Conservation (phyloP, 2,797 vertebrate species). For the Hypotaenidia philippensis region DNA sequence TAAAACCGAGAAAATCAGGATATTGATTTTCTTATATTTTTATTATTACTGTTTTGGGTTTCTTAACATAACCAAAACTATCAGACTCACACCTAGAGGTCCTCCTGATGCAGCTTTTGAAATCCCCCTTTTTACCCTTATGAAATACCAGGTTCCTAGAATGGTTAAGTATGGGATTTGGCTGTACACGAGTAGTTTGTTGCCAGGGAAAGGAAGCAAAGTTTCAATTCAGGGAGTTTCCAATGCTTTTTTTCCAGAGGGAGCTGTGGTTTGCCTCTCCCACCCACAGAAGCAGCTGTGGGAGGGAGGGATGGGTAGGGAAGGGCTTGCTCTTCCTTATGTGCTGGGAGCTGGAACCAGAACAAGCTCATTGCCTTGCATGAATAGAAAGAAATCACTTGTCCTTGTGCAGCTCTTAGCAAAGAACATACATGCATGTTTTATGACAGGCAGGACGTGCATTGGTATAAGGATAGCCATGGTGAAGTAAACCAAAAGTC, state of each 20-base stretch:
- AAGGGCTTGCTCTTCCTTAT: constrained; percentile 48
- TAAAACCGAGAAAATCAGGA: neutral
- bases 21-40: neutral
- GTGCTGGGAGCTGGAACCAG: constrained; percentile 6
- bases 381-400: neutral
- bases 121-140: neutral
- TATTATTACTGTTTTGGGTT: neutral
- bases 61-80: neutral
- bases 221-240: constrained; percentile 64
- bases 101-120: neutral
- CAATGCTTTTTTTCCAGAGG: constrained; percentile 33
- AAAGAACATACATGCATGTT: neutral
- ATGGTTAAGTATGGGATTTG: constrained; percentile 52
- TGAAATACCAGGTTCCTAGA: neutral
- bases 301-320: constrained; percentile 35
- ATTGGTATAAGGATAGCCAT: neutral
- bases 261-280: constrained; percentile 63
- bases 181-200: neutral
- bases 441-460: neutral
- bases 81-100: constrained; percentile 25
- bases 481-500: neutral
- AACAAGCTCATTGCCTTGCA: neutral
- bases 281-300: constrained; percentile 63
- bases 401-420: neutral
- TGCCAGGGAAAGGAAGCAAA: constrained; percentile 55